Evolutionary conservation across 1,140 invertebrate genomes (phyloP), one percentile per base, ranked within the genome.

Genomic region (Ips nitidus): DNA sequence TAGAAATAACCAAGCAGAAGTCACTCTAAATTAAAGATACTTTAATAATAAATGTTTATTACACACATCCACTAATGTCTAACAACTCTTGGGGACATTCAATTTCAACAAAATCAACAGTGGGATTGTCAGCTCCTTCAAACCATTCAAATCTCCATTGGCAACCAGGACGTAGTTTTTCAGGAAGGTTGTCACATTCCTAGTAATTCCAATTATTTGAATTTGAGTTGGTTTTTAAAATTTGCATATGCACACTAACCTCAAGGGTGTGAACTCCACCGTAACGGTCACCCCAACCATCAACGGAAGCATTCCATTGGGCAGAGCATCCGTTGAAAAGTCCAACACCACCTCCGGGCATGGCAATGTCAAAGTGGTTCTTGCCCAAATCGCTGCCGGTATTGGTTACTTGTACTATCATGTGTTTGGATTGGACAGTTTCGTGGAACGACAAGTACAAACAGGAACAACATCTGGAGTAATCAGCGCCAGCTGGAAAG

Each of bases 301-400:
- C 52, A 40, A 45, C 50, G 45, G 71, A 57, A 47, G 62, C 50
- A 58, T 70, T 70, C 71, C 71, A 72, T 50, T 72, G 71, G 6
- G 50, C 63, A 2, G 6, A 3, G 8, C 71, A 73, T 1, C 71
- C 71, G 6, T 56, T 70, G 36, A 61, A 70, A 37, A 66, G 47
- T 43, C 71, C 71, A 3, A 73, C 71, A 52, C 71, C 71, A 63
- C 71, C 60, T 52, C 69, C 72, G 43, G 72, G 72, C 43, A 73
- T 63, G 50, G 52, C 53, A 45, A 73, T 71, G 50, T 73, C 72
- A 41, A 73, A 73, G 2, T 73, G 72, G 56, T 73, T 73, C 7
- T 41, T n/a, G 45, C 60, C 69, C 41, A 73, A 60, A 41, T 67
- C 69, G 1, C 52, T 53, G 1, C 72, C 69, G 43, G 72, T 71